Percentiles rank a stretch among this genome's conserved stretches.
Conservation (phyloP, 2,888 invertebrate genomes). For the Laspeyria flexula region DNA sequence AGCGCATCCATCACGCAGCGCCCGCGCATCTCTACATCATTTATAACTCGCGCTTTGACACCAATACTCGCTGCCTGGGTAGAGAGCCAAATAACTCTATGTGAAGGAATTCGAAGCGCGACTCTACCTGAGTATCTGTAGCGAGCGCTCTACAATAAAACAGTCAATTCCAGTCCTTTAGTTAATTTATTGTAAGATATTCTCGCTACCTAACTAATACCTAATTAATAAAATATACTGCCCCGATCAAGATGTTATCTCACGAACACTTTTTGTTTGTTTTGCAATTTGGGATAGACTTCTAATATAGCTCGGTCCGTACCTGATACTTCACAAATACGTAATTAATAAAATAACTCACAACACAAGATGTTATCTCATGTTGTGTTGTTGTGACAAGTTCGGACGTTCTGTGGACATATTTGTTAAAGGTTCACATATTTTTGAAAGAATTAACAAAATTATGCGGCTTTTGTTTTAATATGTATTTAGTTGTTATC, state of each 20-base stretch:
- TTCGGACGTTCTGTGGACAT: neutral
- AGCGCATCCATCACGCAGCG: slow-evolving; percentile 23
- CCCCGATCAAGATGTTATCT: slow-evolving; percentile 12
- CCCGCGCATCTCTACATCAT: slow-evolving; percentile 16
- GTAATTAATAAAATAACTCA: slow-evolving; percentile 14
- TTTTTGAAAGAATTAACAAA: neutral
- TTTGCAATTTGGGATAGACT: slow-evolving; percentile 7
- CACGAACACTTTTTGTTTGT: neutral
- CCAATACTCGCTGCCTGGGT: slow-evolving; percentile 4
- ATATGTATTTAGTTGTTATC: neutral
- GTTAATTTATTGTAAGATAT: slow-evolving; percentile 3
- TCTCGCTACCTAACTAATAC: slow-evolving; percentile 1
- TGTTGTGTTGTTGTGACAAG: neutral
- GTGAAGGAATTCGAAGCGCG: slow-evolving; percentile 6
- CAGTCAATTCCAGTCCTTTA: slow-evolving; percentile 2
- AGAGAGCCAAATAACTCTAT: slow-evolving; percentile 5
- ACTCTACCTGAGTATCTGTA: slow-evolving; percentile 23
- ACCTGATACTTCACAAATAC: slow-evolving; percentile 8
- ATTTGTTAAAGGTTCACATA: slow-evolving; percentile 6
- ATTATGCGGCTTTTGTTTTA: neutral
- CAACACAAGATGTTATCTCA: neutral
- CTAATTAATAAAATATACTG: slow-evolving; percentile 20
- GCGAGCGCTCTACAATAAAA: slow-evolving; percentile 3
- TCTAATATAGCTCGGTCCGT: neutral
- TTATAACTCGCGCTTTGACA: slow-evolving; percentile 28